Conservation (phyloP, 2,113 vertebrate species). For the Barnardius zonarius region DNA sequence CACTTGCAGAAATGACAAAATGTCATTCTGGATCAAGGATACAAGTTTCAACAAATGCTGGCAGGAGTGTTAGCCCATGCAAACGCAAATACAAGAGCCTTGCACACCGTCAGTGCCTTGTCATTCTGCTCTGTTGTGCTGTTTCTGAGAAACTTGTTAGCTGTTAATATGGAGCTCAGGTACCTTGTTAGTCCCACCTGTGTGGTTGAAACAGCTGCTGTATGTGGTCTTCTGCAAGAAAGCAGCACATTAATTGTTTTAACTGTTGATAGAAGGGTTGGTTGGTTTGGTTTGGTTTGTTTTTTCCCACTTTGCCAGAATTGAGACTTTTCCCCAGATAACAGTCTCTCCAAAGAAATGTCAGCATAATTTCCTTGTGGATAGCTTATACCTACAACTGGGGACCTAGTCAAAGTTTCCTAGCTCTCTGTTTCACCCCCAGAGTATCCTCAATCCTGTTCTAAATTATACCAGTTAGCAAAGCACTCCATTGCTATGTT, state of each 20-base stretch:
- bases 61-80: fast-evolving
- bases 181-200: neutral
- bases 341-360: neutral
- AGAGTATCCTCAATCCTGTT: neutral
- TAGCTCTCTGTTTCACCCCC: neutral
- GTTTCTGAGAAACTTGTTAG: neutral
- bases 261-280: neutral
- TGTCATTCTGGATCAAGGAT: neutral
- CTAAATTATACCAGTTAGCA: neutral
- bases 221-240: neutral
- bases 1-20: slow-evolving; percentile 29
- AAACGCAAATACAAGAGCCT: neutral
- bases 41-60: neutral
- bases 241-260: neutral
- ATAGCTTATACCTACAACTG: neutral
- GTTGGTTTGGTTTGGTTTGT: neutral
- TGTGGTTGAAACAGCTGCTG: neutral
- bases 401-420: neutral
- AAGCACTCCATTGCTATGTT: neutral
- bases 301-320: neutral
- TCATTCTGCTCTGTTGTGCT: neutral
- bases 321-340: neutral
- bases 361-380: neutral
- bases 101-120: neutral
- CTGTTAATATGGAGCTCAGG: neutral